These are phyloP conservation scores for Polymixis lichenea DNA, from an alignment of 2,888 invertebrate species.

Conservation along the genomic window DNA sequence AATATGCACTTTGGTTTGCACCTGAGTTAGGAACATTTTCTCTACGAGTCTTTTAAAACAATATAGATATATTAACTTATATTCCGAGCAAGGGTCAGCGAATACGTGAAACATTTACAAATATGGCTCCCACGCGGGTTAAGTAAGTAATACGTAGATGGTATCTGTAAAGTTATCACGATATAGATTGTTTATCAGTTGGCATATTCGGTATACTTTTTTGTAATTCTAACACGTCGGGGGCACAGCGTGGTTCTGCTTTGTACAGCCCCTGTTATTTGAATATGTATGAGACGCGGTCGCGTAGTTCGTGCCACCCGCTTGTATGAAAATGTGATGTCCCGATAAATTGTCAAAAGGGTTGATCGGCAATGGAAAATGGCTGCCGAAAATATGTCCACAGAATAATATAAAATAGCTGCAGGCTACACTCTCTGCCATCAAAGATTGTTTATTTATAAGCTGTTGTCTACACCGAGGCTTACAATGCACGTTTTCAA, in stretches of 20 bases:
- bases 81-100: constrained; percentile 38
- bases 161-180: constrained; percentile 63
- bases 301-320: constrained; percentile 82
- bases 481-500: constrained; percentile 40
- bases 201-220: constrained; percentile 79
- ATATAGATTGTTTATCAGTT: constrained; percentile 81
- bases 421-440: constrained; percentile 73
- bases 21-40: constrained; percentile 10
- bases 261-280: constrained; percentile 85
- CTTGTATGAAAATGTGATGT: constrained; percentile 89
- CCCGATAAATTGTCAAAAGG: constrained; percentile 90
- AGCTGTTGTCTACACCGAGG: constrained; percentile 46
- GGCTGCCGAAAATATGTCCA: constrained; percentile 81
- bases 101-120: constrained; percentile 58
- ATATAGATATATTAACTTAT: constrained; percentile 45
- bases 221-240: constrained; percentile 87
- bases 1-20: constrained; percentile 41
- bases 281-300: constrained; percentile 88
- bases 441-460: constrained; percentile 78
- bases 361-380: constrained; percentile 87
- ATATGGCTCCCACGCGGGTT: constrained; percentile 29
- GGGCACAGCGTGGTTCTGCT: constrained; percentile 84
- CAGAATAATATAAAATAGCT: constrained; percentile 78
- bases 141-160: constrained; percentile 56
- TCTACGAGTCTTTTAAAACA: constrained; percentile 44